A percentile compares a stretch with the other conserved stretches of the same genome.
Evolutionary conservation across 2,888 invertebrate species (phyloP).

Genomic region (Phytoseiulus persimilis): DNA sequence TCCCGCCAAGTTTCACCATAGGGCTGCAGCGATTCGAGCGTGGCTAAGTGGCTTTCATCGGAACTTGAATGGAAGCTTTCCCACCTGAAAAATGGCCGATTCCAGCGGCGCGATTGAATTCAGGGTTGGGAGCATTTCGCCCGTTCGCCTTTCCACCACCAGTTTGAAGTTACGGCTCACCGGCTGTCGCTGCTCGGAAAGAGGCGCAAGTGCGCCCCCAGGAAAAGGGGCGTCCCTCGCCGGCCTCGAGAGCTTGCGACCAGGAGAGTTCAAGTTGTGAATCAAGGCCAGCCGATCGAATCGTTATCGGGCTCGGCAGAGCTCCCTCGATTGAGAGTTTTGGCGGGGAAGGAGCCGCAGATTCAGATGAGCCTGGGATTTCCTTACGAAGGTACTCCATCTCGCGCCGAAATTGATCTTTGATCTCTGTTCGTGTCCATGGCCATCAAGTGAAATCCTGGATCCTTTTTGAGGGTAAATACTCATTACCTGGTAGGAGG

Average conservation of each 20-base stretch:
- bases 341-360: not conserved
- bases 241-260: too few relatives aligned
- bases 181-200: too few relatives aligned
- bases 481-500: conserved; percentile 37
- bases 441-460: conserved; percentile 11
- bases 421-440: conserved; percentile 5
- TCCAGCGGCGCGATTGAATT: not conserved
- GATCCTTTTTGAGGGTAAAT: conserved; percentile 39
- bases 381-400: not conserved
- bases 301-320: not conserved
- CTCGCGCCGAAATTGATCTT: not conserved
- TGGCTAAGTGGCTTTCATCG: not conserved
- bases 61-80: not conserved
- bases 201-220: too few relatives aligned
- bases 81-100: not conserved
- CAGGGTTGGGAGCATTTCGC: not conserved
- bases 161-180: not conserved
- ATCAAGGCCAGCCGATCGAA: not conserved
- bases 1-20: too few relatives aligned
- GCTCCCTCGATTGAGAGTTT: not conserved
- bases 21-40: not conserved
- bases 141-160: not conserved
- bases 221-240: too few relatives aligned
- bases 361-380: not conserved
- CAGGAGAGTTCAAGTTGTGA: too few relatives aligned